These are phyloP conservation scores for Alentia gelatinosa DNA, from an alignment of 2,888 invertebrate genomes.

Conservation along the genomic window DNA sequence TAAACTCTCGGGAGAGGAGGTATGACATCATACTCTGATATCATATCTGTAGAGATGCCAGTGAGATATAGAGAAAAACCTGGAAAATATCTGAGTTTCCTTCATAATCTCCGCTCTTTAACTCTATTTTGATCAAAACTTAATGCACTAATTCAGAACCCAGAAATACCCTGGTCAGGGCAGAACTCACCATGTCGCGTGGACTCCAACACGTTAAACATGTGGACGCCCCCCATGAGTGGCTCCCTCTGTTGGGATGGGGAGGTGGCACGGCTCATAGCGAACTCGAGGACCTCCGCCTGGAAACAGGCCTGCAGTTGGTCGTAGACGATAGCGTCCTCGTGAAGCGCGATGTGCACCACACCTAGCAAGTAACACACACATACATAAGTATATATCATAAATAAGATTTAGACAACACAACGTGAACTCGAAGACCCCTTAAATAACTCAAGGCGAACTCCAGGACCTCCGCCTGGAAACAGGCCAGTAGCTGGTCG, in stretches of 20 bases:
- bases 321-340: slow-evolving; percentile 82
- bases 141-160: neutral
- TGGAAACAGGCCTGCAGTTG: slow-evolving; percentile 87
- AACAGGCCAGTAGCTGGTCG: slow-evolving; percentile 86
- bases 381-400: no score
- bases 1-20: no score
- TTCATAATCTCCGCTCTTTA: no score
- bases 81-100: no score
- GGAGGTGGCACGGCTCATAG: slow-evolving; percentile 77
- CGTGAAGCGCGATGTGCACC: slow-evolving; percentile 84
- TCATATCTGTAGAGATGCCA: no score
- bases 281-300: slow-evolving; percentile 84
- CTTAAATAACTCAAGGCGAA: slow-evolving; percentile 82
- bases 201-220: slow-evolving; percentile 47
- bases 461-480: slow-evolving; percentile 85
- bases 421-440: no score
- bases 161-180: no score
- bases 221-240: neutral
- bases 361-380: no score
- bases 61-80: no score
- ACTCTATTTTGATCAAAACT: no score
- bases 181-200: slow-evolving; percentile 45
- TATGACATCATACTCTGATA: no score
- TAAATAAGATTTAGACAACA: no score
- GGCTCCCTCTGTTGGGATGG: neutral